phyloP scores from a whole-genome alignment of 2,113 vertebrate genomes.

The Pterophyllum scalare region DNA sequence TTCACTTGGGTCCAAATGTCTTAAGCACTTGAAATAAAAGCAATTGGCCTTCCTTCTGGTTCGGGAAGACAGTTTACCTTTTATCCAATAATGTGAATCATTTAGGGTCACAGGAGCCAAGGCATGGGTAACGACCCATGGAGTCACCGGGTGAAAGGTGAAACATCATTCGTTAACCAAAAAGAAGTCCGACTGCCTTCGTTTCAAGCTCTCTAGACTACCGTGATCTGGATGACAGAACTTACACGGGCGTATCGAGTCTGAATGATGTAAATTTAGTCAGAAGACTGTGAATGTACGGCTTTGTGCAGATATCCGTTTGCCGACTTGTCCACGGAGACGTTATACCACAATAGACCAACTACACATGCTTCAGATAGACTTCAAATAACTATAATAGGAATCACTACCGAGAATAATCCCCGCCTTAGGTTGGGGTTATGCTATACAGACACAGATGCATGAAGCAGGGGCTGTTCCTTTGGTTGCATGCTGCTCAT shows the following conservation, averaged over 20 bases:
- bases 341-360: background rate
- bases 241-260: background rate
- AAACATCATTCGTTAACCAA: background rate
- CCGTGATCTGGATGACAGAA: background rate
- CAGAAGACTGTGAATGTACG: background rate
- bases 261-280: background rate
- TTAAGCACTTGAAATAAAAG: background rate
- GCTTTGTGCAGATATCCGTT: background rate
- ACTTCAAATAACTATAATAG: background rate
- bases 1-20: accelerated
- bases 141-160: background rate
- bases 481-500: background rate
- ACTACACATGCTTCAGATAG: background rate
- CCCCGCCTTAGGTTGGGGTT: background rate
- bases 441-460: background rate
- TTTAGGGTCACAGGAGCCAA: background rate
- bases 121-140: background rate
- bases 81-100: background rate
- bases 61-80: background rate
- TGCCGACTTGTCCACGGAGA: background rate
- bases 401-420: background rate
- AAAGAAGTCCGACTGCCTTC: background rate
- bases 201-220: background rate
- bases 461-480: background rate
- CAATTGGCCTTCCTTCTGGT: background rate